A percentile compares a stretch with the other conserved stretches of the same genome.
phyloP scores from a whole-genome alignment of 2,797 vertebrate genomes.

The Holocentrus rufus region DNA sequence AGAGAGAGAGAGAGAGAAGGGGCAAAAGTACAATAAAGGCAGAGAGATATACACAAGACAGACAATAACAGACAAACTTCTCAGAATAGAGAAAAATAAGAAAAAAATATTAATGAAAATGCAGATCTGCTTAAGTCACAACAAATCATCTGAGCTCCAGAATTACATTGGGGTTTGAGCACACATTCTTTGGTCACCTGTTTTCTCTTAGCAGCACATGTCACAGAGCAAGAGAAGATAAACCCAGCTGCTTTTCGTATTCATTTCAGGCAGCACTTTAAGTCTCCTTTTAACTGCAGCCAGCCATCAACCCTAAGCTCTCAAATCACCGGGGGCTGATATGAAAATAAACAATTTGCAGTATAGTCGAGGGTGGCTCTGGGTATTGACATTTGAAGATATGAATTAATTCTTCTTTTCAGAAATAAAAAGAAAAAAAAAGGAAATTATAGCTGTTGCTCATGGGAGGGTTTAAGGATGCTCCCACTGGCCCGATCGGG shows the following conservation, averaged over 20 bases:
- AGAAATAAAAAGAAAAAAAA: not conserved
- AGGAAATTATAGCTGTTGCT: conserved; percentile 19
- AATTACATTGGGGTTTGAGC: conserved; percentile 60
- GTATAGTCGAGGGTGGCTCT: conserved; percentile 45
- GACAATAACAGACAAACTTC: not conserved
- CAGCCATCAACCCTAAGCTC: conserved; percentile 63
- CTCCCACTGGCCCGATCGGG: conserved; percentile 2
- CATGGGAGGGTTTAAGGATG: not conserved
- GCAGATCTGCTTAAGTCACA: conserved; percentile 42
- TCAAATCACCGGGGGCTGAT: conserved; percentile 63
- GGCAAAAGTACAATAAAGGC: not conserved
- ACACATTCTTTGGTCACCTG: conserved; percentile 78
- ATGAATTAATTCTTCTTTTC: conserved; percentile 5
- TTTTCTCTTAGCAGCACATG: conserved; percentile 79
- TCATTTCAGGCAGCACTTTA: conserved; percentile 76
- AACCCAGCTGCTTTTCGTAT: conserved; percentile 81
- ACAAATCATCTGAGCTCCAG: conserved; percentile 66
- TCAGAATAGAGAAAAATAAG: not conserved
- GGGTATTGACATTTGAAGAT: conserved; percentile 33
- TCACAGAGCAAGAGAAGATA: conserved; percentile 75
- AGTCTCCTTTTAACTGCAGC: conserved; percentile 69
- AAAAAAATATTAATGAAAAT: not conserved
- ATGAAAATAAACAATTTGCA: conserved; percentile 70
- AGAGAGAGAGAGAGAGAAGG: not conserved
- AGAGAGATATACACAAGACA: not conserved